These are phyloP conservation scores for Scomber japonicus DNA, from an alignment of 2,113 vertebrate species.

Conservation along the genomic window DNA sequence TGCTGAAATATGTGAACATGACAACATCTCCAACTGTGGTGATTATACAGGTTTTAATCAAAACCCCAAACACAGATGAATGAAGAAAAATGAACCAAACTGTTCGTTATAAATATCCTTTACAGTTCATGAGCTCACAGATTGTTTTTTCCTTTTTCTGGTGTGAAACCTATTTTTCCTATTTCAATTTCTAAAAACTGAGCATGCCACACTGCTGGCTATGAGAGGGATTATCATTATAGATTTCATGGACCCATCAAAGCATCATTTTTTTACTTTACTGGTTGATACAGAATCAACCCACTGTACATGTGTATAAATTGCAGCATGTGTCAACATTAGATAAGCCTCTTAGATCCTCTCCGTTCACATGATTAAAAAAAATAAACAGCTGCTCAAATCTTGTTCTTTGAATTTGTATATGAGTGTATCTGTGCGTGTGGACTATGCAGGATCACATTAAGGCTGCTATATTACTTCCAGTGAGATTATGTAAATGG, in stretches of 20 bases:
- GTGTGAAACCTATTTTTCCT: neutral
- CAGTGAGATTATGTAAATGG: constrained; percentile 57
- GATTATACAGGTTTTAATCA: too few relatives aligned
- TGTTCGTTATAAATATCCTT: too few relatives aligned
- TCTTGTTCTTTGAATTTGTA: constrained; percentile 40
- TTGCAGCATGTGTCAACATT: constrained; percentile 26
- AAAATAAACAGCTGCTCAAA: constrained; percentile 50
- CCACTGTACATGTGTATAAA: constrained; percentile 42
- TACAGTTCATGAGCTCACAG: too few relatives aligned
- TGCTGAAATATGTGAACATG: too few relatives aligned
- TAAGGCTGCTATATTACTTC: constrained; percentile 38
- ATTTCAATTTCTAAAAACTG: constrained; percentile 16
- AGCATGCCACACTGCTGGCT: constrained; percentile 10
- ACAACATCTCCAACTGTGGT: too few relatives aligned
- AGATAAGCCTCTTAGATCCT: constrained; percentile 76
- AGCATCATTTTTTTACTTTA: constrained; percentile 25
- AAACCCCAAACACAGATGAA: too few relatives aligned
- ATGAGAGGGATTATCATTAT: constrained; percentile 37
- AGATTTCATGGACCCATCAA: constrained; percentile 43
- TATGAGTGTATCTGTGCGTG: constrained; percentile 9
- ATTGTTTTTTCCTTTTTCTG: neutral
- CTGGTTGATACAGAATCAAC: constrained; percentile 36
- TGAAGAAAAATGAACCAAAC: too few relatives aligned
- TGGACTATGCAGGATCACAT: constrained; percentile 30
- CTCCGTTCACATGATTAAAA: constrained; percentile 68